Percentiles rank a stretch among this genome's conserved stretches.
Evolutionary conservation across 2,113 vertebrate species (phyloP).

Genomic region (Gadus macrocephalus): DNA sequence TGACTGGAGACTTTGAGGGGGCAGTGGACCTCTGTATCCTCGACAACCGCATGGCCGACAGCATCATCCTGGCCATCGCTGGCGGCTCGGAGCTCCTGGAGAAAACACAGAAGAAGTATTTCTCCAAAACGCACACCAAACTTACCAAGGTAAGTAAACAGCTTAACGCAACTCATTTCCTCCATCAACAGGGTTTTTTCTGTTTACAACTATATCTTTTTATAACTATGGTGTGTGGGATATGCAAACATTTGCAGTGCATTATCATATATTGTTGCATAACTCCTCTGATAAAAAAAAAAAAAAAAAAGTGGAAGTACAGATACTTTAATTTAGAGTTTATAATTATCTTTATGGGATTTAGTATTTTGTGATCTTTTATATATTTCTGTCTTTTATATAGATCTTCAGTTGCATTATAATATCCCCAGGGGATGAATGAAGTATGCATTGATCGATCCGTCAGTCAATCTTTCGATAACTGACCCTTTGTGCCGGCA

Average conservation of each 20-base stretch:
- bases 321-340: background rate
- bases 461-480: too few relatives aligned
- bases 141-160: conserved; percentile 81
- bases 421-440: too few relatives aligned
- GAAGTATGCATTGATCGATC: too few relatives aligned
- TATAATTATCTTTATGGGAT: background rate
- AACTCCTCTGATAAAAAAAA: too few relatives aligned
- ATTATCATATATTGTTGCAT: too few relatives aligned
- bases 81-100: conserved; percentile 87
- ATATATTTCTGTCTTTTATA: too few relatives aligned
- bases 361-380: background rate
- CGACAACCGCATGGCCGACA: conserved; percentile 93
- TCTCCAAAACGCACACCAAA: conserved; percentile 85
- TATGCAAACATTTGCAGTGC: too few relatives aligned
- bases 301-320: too few relatives aligned
- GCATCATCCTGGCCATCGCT: conserved; percentile 91
- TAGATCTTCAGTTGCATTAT: too few relatives aligned
- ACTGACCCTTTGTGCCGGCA: conserved; percentile 40
- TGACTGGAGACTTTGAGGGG: conserved; percentile 88
- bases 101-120: conserved; percentile 91
- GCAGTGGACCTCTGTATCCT: conserved; percentile 93
- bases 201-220: too few relatives aligned
- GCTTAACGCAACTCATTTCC: background rate
- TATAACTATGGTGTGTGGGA: too few relatives aligned
- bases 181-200: background rate